Evolutionary conservation across 2,797 vertebrate genomes (phyloP).

Genomic region (Tragopan temminckii): DNA sequence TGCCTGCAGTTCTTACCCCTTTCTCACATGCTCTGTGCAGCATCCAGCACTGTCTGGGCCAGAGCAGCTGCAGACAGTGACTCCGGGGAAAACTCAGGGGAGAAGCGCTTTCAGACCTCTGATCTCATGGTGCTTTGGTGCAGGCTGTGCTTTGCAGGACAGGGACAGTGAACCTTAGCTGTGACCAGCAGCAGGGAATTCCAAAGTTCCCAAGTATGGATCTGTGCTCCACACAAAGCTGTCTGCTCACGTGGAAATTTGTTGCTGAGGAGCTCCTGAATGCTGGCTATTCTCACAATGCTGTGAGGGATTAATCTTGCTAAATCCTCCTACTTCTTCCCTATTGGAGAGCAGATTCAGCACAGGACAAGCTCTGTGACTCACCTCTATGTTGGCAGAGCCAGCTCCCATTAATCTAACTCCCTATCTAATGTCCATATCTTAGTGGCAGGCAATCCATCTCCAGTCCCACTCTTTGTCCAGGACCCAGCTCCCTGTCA

Average conservation of each 20-base stretch:
- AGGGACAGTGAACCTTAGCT: not conserved
- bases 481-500: constrained; percentile 38
- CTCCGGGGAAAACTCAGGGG: not conserved
- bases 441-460: constrained; percentile 68
- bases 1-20: not conserved
- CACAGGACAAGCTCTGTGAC: constrained; percentile 67
- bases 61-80: not conserved
- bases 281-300: constrained; percentile 53
- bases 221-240: not conserved
- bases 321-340: constrained; percentile 60
- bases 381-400: constrained; percentile 68
- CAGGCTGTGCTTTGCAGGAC: not conserved
- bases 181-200: not conserved
- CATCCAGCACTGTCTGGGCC: not conserved
- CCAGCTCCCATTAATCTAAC: constrained; percentile 72
- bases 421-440: constrained; percentile 60
- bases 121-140: not conserved
- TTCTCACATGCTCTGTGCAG: not conserved
- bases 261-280: constrained; percentile 37
- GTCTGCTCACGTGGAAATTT: constrained; percentile 38
- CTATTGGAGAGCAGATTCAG: constrained; percentile 62
- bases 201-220: not conserved
- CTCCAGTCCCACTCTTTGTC: constrained; percentile 31
- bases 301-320: constrained; percentile 52
- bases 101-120: not conserved